Evolutionary conservation across 2,113 vertebrate genomes (phyloP).

Genomic region (Eira barbara): DNA sequence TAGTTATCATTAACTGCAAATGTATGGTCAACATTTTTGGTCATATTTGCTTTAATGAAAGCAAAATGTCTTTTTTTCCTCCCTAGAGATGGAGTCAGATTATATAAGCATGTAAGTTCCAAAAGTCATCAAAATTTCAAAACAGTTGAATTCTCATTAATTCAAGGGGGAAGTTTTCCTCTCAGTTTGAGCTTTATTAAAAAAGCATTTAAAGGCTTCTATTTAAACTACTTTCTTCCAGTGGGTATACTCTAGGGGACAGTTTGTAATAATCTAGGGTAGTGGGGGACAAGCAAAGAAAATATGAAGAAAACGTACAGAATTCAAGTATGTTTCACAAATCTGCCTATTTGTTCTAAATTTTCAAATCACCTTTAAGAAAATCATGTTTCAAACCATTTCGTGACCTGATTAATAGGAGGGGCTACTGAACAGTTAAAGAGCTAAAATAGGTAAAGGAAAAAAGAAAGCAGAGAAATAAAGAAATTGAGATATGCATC

Average conservation of each 20-base stretch:
- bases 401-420: not conserved
- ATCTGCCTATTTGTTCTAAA: not conserved
- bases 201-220: not conserved
- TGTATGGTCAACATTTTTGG: not conserved
- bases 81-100: conserved; percentile 9
- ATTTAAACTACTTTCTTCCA: not conserved
- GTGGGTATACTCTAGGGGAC: not conserved
- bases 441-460: not conserved
- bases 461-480: not conserved
- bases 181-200: not conserved
- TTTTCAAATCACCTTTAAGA: not conserved
- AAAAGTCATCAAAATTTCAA: conserved; percentile 50
- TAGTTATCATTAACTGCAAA: conserved; percentile 46
- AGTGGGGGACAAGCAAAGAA: not conserved
- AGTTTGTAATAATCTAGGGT: not conserved
- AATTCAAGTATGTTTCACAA: not conserved
- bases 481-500: not conserved
- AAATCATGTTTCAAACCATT: not conserved
- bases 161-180: conserved; percentile 20
- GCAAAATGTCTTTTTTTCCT: not conserved
- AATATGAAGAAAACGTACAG: not conserved
- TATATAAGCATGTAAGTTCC: conserved; percentile 19
- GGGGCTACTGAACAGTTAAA: not conserved
- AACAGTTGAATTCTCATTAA: conserved; percentile 11
- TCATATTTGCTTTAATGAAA: conserved; percentile 33